These are phyloP conservation scores for Eidolon dupreanum DNA, from an alignment of 2,797 vertebrate genomes.

Conservation along the genomic window DNA sequence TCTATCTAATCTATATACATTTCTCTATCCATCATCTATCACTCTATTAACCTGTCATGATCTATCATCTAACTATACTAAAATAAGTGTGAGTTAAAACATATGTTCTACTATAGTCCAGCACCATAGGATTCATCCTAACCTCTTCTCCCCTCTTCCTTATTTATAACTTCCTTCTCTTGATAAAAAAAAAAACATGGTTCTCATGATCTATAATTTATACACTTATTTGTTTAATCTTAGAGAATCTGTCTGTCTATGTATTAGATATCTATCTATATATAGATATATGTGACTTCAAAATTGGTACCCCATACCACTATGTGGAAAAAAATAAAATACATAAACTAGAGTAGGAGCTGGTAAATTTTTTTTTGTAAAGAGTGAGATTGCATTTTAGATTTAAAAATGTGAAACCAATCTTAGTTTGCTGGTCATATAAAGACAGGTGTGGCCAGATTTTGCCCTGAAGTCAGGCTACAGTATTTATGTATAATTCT, in stretches of 20 bases:
- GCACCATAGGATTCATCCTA: neutral
- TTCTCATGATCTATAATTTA: neutral
- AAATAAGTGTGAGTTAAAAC: neutral
- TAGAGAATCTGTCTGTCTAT: no score
- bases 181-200: neutral
- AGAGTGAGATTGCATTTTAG: neutral
- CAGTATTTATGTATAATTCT: neutral
- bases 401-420: neutral
- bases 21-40: neutral
- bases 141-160: neutral
- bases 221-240: neutral
- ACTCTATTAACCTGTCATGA: neutral
- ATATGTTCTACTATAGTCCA: neutral
- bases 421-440: neutral
- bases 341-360: neutral
- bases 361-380: neutral
- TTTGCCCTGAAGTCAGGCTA: neutral
- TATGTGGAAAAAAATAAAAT: neutral
- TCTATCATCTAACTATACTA: neutral
- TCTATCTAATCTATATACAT: no score
- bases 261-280: neutral
- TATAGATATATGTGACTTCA: neutral
- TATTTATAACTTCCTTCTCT: neutral
- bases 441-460: neutral
- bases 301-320: neutral